Evolutionary conservation across 1,140 invertebrate genomes (phyloP), one percentile per base, ranked within the genome.

Genomic region (Cheumatopsyche charites): DNA sequence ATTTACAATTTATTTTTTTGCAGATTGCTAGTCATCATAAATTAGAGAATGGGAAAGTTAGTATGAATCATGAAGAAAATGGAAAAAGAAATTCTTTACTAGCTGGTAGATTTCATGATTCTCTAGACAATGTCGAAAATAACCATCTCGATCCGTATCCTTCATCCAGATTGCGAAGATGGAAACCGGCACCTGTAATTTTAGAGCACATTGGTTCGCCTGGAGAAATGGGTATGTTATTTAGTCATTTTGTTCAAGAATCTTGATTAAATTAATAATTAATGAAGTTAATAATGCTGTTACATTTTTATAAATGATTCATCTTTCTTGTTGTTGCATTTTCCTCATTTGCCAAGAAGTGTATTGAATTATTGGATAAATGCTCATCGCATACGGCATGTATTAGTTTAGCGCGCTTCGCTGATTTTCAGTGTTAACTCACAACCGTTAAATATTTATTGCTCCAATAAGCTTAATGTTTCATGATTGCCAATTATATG

Each of bases 221-320:
- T 2, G 97, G 97, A 23, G 96, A 98, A 85, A 87, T 92, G 87
- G 97, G 94, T 85, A 79, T 75, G 79, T n/a, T 76, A 62, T 62
- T 12, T 58, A 67, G 29, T 15, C 6, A n/a, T 13, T 29, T 26
- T 25, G 7, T 29, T 29, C 15, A 6, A 7, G 2, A 5, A 11
- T 62, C 36, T 15, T 62, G 7, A 21, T 21, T 23, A 23, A 23
- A 25, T 5, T 21, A 3, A 19, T 25, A 17, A 21, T 11, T 61
- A 11, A 21, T 61, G 13, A 21, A 61, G 25, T 61, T 52, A n/a
- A 52, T 52, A 52, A n/a, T n/a, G n/a, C n/a, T n/a, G n/a, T n/a
- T n/a, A n/a, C n/a, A n/a, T n/a, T n/a, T n/a, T n/a, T n/a, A n/a
- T n/a, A n/a, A n/a, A n/a, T n/a, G n/a, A n/a, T n/a, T n/a, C n/a